Conservation (phyloP, 2,888 invertebrate genomes). For the Creontiades dilutus region DNA sequence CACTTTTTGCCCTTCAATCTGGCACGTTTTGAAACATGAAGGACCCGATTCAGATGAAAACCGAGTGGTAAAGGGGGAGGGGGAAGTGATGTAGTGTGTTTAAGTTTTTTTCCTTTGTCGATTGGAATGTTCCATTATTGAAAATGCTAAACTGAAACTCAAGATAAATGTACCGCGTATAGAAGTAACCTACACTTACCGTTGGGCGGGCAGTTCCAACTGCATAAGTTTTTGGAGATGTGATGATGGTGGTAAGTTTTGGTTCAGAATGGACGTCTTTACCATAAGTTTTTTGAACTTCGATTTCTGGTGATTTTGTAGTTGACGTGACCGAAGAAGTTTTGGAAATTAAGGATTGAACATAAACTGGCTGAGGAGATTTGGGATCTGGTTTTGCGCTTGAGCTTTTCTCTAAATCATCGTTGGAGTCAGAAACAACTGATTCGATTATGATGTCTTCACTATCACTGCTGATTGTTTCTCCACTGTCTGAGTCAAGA, state of each 20-base stretch:
- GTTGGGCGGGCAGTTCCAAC: not conserved
- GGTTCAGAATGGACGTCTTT: not conserved
- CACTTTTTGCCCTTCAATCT: too few species aligned
- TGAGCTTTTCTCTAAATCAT: not conserved
- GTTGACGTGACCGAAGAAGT: not conserved
- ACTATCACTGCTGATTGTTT: slow-evolving; percentile 1
- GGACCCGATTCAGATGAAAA: too few species aligned
- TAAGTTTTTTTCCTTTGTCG: too few species aligned
- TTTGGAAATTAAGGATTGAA: slow-evolving; percentile 27
- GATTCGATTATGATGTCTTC: not conserved
- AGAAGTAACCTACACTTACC: not conserved
- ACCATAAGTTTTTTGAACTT: not conserved
- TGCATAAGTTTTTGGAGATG: not conserved
- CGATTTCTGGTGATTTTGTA: not conserved
- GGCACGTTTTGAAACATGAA: too few species aligned
- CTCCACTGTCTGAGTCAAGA: not conserved
- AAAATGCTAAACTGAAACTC: too few species aligned
- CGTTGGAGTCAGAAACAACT: not conserved
- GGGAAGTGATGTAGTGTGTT: too few species aligned
- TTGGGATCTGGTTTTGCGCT: not conserved
- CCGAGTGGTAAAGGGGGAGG: too few species aligned
- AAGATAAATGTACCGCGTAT: too few species aligned
- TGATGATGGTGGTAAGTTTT: slow-evolving; percentile 1
- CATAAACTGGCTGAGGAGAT: not conserved
- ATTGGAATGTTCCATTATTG: too few species aligned